Conservation (phyloP, 2,113 vertebrate genomes). For the Diphyllodes magnificus region DNA sequence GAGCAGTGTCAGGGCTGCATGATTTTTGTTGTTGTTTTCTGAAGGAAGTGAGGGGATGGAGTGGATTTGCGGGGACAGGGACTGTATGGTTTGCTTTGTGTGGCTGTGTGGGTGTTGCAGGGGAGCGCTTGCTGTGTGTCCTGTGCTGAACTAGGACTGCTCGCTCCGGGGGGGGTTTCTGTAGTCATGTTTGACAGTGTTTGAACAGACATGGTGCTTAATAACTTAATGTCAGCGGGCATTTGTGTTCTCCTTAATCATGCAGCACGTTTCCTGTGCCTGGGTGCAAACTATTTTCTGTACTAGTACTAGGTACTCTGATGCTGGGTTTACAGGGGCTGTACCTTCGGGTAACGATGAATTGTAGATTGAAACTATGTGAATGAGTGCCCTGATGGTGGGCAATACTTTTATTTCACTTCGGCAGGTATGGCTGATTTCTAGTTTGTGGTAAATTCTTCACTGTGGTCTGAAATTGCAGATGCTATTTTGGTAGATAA, state of each 20-base stretch:
- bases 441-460: neutral
- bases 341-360: neutral
- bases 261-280: neutral
- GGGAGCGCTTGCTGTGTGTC: neutral
- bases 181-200: neutral
- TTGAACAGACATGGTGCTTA: neutral
- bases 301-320: neutral
- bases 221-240: neutral
- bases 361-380: neutral
- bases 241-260: neutral
- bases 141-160: conserved; percentile 10
- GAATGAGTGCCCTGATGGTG: neutral
- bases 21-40: neutral
- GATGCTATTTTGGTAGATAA: neutral
- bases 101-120: conserved; percentile 17
- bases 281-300: neutral
- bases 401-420: neutral
- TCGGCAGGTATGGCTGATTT: neutral
- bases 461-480: neutral
- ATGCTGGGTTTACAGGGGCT: neutral
- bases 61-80: neutral
- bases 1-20: neutral
- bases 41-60: neutral
- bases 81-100: neutral
- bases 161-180: neutral